Evolutionary conservation across 2,888 invertebrate genomes (phyloP).

Genomic region (Salpingus planirostris): DNA sequence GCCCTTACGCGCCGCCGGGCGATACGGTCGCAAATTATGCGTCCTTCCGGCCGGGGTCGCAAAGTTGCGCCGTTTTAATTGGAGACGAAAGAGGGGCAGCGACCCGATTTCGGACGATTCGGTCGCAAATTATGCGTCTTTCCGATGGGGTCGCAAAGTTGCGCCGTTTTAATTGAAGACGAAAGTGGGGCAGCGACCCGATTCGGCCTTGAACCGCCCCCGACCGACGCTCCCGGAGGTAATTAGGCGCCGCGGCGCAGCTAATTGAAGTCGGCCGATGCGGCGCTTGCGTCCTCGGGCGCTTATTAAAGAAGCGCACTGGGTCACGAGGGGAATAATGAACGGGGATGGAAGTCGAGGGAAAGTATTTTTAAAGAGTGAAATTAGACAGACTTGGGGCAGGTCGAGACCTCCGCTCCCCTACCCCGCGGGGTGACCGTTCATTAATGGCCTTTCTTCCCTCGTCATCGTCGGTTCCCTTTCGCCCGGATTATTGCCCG

Average conservation of each 20-base stretch:
- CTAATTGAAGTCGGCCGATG: conserved; percentile 34
- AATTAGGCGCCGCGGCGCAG: conserved; percentile 40
- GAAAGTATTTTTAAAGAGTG: conserved; percentile 43
- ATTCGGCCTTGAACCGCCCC: conserved; percentile 34
- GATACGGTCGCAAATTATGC: too few relatives aligned
- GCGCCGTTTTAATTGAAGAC: conserved; percentile 23
- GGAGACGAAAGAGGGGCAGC: too few relatives aligned
- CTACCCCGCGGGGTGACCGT: conserved; percentile 24
- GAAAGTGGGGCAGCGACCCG: conserved; percentile 33
- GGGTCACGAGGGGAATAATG: conserved; percentile 41
- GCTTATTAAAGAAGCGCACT: conserved; percentile 40
- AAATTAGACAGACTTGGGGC: conserved; percentile 40
- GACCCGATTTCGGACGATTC: too few relatives aligned
- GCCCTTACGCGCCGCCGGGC: too few relatives aligned
- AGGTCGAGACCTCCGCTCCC: conserved; percentile 37
- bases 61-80: too few relatives aligned
- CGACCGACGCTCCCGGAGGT: conserved; percentile 36
- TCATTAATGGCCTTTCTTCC: conserved; percentile 18
- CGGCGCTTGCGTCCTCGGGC: conserved; percentile 35
- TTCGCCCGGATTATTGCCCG: too few relatives aligned
- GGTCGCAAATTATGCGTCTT: too few relatives aligned
- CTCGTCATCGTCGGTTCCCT: conserved; percentile 1
- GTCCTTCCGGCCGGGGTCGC: too few relatives aligned
- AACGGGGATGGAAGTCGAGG: conserved; percentile 39
- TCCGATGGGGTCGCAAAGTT: background rate